Evolutionary conservation across 64 coral and sea anemone species (phyloP), one percentile per base, ranked within the genome.

Genomic region (Acropora tenuis): DNA sequence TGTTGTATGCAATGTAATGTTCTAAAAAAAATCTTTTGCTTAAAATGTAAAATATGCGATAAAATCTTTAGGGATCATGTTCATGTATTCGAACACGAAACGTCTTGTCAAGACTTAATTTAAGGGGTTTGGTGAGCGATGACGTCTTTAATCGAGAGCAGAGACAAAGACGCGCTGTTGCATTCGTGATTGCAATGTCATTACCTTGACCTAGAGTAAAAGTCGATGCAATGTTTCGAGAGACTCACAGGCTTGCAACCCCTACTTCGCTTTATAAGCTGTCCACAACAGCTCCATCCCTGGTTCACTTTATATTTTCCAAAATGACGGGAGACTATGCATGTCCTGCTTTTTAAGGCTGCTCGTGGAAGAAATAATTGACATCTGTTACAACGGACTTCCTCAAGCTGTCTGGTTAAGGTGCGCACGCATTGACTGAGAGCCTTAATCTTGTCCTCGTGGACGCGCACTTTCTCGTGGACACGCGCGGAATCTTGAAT

Each of bases 381-480:
- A 79, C 97, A 99, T 73, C 94, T 92, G 80, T 75, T 90, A 48
- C 97, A 99, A 58, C 90, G 87, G 16, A 99, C 94, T 13, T 99
- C 97, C 69, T 99, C 97, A 58, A 99, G 91, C 63, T 99, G 97
- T 16, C 79, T 99, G 45, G 94, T 95, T 7, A 99, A 85, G 41
- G 95, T 92, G 11, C 94, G 94, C 58, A 99, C 92, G 76, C 97
- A 99, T 45, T 99, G 92, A 13, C 83, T 58, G 10, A 99, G 89
- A 5, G 82, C 78, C 87, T 86, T 95, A 15, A 90, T 79, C 65
- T 96, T 99, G 44, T 99, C 97, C 75, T 99, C 97, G 50, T 84
- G 80, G 46, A 63, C 86, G 9, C 91, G 88, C 30, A 89, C 89
- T 78, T 87, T 87, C 72, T 96, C 94, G 90, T 69, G 88, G 8